Evolutionary conservation across 2,888 invertebrate genomes (phyloP).

Genomic region (Anthophora plumipes): DNA sequence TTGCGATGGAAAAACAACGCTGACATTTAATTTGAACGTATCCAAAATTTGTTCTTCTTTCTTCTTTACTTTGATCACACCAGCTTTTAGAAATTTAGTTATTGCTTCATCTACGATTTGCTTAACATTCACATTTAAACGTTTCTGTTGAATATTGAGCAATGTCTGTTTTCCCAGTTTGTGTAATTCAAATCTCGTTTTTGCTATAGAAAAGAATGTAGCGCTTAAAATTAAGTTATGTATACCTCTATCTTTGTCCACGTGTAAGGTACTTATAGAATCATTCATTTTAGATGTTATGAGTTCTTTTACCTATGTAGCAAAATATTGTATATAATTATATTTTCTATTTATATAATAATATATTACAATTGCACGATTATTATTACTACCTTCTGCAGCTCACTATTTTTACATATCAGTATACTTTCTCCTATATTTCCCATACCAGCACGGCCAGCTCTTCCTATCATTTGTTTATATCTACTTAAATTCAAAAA

Average conservation of each 20-base stretch:
- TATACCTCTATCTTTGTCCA: conserved; percentile 86
- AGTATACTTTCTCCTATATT: conserved; percentile 94
- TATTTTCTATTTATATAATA: background rate
- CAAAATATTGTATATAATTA: conserved; percentile 18
- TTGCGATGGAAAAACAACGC: conserved; percentile 80
- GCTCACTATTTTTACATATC: conserved; percentile 89
- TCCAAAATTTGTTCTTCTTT: background rate
- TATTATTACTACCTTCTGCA: conserved; percentile 83
- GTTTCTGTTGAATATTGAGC: conserved; percentile 88
- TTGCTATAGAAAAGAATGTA: conserved; percentile 88
- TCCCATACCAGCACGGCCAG: conserved; percentile 95
- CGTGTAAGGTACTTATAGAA: conserved; percentile 87
- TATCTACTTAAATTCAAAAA: conserved; percentile 92
- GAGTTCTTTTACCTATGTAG: conserved; percentile 85
- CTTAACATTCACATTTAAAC: conserved; percentile 84
- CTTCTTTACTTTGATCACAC: conserved; percentile 81
- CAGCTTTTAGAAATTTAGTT: conserved; percentile 84
- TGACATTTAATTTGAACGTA: conserved; percentile 73
- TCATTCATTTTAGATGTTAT: conserved; percentile 89
- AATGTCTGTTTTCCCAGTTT: conserved; percentile 87
- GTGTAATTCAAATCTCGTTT: conserved; percentile 85
- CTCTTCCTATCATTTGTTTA: conserved; percentile 98
- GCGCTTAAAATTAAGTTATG: conserved; percentile 89
- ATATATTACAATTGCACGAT: background rate
- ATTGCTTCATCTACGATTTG: conserved; percentile 85